Conservation (phyloP, 2,113 vertebrate genomes). For the Cebus imitator region DNA sequence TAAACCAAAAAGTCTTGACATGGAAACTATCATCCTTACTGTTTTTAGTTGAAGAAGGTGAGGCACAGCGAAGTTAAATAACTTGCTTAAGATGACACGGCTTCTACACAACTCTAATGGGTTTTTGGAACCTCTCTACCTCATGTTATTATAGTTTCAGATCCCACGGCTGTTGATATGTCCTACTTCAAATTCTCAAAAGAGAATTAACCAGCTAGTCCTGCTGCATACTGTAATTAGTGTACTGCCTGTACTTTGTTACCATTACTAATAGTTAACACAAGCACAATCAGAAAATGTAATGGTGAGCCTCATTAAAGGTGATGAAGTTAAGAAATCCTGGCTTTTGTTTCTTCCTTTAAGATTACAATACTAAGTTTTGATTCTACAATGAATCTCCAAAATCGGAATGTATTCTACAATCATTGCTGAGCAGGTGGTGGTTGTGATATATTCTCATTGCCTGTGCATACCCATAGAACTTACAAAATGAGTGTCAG, state of each 20-base stretch:
- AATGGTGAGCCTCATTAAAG: background rate
- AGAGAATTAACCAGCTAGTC: background rate
- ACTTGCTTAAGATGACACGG: background rate
- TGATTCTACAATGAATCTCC: background rate
- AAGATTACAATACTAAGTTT: background rate
- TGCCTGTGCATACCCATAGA: background rate
- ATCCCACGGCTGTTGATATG: background rate
- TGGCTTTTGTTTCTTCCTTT: background rate
- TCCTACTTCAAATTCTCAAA: constrained; percentile 13
- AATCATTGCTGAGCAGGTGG: background rate
- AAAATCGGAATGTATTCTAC: background rate
- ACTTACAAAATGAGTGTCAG: background rate
- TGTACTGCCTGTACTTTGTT: background rate
- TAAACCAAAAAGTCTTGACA: background rate
- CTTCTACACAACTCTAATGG: background rate
- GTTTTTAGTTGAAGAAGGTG: background rate
- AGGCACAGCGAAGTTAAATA: background rate
- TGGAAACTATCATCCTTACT: background rate
- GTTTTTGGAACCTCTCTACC: background rate
- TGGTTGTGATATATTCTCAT: background rate
- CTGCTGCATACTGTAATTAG: background rate
- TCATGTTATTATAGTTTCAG: background rate
- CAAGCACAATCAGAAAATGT: background rate
- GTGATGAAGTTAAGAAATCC: background rate
- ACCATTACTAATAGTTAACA: background rate